A percentile compares a stretch with the other conserved stretches of the same genome.
Evolutionary conservation across 1,140 invertebrate species (phyloP).

Genomic region (Drosophila insularis): DNA sequence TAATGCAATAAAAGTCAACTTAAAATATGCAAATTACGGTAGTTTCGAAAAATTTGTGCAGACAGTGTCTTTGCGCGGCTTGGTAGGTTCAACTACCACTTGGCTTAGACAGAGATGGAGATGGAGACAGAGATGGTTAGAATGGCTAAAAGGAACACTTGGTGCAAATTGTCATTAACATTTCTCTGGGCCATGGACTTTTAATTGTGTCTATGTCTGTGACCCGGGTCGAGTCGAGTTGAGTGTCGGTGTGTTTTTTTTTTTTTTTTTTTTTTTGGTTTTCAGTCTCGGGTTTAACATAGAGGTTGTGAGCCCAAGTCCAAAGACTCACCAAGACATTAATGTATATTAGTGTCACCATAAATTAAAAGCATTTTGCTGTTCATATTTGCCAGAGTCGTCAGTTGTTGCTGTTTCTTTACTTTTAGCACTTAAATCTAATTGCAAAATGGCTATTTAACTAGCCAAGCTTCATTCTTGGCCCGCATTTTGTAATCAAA

Average conservation of each 20-base stretch:
- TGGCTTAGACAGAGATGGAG: background rate
- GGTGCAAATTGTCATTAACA: slow-evolving; percentile 72
- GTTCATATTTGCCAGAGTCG: slow-evolving; percentile 69
- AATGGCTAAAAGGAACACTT: slow-evolving; percentile 30
- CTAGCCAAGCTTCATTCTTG: slow-evolving; percentile 32
- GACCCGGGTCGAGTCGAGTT: slow-evolving; percentile 1
- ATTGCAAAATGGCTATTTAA: slow-evolving; percentile 72
- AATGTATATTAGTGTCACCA: slow-evolving; percentile 79
- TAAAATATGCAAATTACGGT: slow-evolving; percentile 80
- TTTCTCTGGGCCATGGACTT: slow-evolving; percentile 79
- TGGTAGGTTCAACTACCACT: background rate
- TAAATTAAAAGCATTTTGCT: slow-evolving; percentile 80
- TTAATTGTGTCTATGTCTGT: slow-evolving; percentile 71
- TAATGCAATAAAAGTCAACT: slow-evolving; percentile 81
- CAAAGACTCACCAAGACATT: slow-evolving; percentile 65
- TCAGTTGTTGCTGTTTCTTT: background rate
- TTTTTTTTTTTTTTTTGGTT: slow-evolving; percentile 11
- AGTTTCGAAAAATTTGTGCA: slow-evolving; percentile 77
- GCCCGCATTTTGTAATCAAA: slow-evolving; percentile 56
- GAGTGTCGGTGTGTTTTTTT: no score
- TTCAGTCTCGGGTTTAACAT: slow-evolving; percentile 13
- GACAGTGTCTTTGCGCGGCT: slow-evolving; percentile 41
- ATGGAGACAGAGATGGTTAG: background rate
- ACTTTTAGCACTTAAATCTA: slow-evolving; percentile 66
- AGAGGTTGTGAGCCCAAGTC: slow-evolving; percentile 46